Conservation (phyloP, 2,113 vertebrate species). For the Vicugna pacos region DNA sequence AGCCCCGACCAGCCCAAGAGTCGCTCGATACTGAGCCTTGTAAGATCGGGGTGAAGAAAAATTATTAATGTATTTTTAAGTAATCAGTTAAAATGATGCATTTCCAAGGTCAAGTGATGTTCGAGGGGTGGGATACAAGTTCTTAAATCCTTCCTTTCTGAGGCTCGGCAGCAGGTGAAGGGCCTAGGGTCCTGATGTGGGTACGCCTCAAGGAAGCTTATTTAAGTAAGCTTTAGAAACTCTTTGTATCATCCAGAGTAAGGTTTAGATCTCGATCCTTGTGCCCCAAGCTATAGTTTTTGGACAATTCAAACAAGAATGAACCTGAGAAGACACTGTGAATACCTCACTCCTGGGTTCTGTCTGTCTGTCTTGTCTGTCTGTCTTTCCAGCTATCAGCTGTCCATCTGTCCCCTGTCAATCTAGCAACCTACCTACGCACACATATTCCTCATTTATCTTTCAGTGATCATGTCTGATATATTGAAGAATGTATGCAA, state of each 20-base stretch:
- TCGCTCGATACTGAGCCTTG: background rate
- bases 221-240: background rate
- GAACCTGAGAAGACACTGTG: rapidly evolving
- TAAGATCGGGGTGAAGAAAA: background rate
- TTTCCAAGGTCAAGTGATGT: background rate
- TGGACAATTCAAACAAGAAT: background rate
- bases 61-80: background rate
- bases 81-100: background rate
- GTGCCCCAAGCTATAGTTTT: background rate
- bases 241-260: background rate
- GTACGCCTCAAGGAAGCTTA: background rate
- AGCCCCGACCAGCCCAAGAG: background rate
- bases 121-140: background rate
- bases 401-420: background rate
- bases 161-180: background rate
- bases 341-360: background rate
- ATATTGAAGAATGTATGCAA: background rate
- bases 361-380: background rate
- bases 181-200: background rate
- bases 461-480: background rate
- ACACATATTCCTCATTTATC: background rate
- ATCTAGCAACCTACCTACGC: background rate
- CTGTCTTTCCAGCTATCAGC: background rate
- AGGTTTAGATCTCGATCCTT: background rate
- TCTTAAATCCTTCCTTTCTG: background rate